A percentile compares a stretch with the other conserved stretches of the same genome.
Evolutionary conservation across 2,888 invertebrate species (phyloP).

Genomic region (Bursaphelenchus okinawaensis): DNA sequence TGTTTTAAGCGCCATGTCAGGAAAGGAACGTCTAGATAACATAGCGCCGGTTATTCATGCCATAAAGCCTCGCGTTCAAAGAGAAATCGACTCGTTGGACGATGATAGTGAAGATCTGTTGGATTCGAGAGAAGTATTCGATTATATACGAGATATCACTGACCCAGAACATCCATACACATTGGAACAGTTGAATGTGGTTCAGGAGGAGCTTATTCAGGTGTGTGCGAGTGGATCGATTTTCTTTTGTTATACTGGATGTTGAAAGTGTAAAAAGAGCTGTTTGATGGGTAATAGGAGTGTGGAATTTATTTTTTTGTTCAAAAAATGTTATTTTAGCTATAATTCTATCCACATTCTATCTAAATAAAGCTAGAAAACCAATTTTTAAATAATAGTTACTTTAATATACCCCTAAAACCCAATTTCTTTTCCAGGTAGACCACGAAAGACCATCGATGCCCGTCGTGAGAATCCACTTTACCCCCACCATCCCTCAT

Average conservation of each 20-base stretch:
- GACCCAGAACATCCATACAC: conserved; percentile 97
- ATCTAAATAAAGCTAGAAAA: too few species aligned
- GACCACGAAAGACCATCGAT: conserved; percentile 39
- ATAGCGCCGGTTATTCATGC: conserved; percentile 27
- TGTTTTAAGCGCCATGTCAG: too few species aligned
- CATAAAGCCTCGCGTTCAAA: conserved; percentile 20
- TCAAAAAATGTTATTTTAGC: too few species aligned
- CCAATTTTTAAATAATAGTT: too few species aligned
- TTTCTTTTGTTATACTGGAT: background rate
- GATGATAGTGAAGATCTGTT: conserved; percentile 40
- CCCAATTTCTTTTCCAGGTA: conserved; percentile 63
- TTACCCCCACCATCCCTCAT: conserved; percentile 96
- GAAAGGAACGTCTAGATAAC: conserved; percentile 29
- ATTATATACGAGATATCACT: conserved; percentile 71
- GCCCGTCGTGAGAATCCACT: conserved; percentile 62
- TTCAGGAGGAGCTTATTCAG: conserved; percentile 64
- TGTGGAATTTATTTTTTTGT: too few species aligned
- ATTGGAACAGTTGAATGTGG: conserved; percentile 85
- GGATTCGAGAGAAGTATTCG: conserved; percentile 43
- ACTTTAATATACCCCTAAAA: too few species aligned
- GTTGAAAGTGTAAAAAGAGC: background rate
- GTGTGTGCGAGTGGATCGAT: background rate
- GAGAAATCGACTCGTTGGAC: conserved; percentile 10
- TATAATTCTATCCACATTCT: too few species aligned
- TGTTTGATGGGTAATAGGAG: too few species aligned